Evolutionary conservation across 64 coral and sea anemone species (phyloP).

Genomic region (Hydrozoanthus tunicans): DNA sequence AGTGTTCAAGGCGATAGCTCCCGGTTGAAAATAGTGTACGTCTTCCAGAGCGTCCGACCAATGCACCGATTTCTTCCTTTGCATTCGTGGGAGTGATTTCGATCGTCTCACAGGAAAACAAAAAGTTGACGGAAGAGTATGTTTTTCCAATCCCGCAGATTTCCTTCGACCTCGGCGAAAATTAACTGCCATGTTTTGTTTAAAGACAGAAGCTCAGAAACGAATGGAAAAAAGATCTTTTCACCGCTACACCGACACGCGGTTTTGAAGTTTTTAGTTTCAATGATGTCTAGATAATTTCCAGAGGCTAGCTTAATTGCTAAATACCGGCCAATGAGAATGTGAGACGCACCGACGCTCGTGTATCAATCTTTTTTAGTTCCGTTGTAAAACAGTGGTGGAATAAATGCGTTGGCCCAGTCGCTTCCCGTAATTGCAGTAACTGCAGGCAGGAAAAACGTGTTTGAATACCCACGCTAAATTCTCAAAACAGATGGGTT

Average conservation of each 20-base stretch:
- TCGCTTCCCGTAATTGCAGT: neutral
- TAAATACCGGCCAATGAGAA: neutral
- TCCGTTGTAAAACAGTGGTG: neutral
- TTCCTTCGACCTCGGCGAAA: neutral
- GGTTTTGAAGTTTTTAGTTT: neutral
- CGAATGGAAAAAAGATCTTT: neutral
- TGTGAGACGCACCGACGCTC: too few species aligned
- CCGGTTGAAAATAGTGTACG: constrained; percentile 11
- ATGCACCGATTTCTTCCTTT: constrained; percentile 46
- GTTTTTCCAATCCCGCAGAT: constrained; percentile 32
- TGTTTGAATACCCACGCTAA: too few species aligned
- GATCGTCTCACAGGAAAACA: constrained; percentile 37
- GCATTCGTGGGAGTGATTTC: constrained; percentile 30
- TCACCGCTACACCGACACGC: neutral
- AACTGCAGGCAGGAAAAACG: neutral
- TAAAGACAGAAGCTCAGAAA: neutral
- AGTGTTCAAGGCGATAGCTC: neutral
- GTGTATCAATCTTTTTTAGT: neutral
- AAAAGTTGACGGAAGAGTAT: neutral
- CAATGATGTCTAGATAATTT: neutral
- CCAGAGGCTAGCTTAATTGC: constrained; percentile 22
- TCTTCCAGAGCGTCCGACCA: constrained; percentile 45
- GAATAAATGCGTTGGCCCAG: neutral
- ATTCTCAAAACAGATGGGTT: too few species aligned
- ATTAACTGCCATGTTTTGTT: neutral